A percentile compares a stretch with the other conserved stretches of the same genome.
Conservation (phyloP, 2,113 vertebrate genomes). For the Scomber scombrus region DNA sequence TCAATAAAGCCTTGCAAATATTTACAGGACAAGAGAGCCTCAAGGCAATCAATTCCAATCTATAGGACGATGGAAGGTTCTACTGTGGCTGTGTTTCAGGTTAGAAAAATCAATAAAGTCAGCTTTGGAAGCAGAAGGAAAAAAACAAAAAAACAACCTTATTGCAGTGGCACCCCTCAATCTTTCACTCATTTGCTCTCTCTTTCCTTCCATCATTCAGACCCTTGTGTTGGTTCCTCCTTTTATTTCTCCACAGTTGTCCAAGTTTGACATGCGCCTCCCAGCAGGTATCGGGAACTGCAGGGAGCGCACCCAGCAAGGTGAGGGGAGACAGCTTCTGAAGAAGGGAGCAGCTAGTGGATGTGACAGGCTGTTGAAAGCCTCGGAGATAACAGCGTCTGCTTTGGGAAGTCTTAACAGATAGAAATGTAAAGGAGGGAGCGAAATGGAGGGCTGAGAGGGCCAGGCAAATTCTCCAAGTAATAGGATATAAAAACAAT, state of each 20-base stretch:
- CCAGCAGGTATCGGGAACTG: slow-evolving; percentile 63
- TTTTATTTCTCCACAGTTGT: slow-evolving; percentile 34
- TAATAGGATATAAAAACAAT: slow-evolving; percentile 74
- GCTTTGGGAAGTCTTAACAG: slow-evolving; percentile 69
- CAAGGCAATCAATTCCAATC: slow-evolving; percentile 78
- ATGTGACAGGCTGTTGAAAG: slow-evolving; percentile 81
- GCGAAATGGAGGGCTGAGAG: slow-evolving; percentile 32
- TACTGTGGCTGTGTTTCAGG: slow-evolving; percentile 73
- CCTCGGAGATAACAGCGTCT: slow-evolving; percentile 76
- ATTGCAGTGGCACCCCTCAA: slow-evolving; percentile 43
- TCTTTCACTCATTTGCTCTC: slow-evolving; percentile 61
- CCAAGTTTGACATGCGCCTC: slow-evolving; percentile 72
- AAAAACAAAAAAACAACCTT: slow-evolving; percentile 58
- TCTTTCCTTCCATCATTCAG: slow-evolving; percentile 61
- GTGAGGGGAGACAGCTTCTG: slow-evolving; percentile 71
- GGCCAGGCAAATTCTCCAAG: slow-evolving; percentile 62
- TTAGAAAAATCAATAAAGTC: slow-evolving; percentile 76
- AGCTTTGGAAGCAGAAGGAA: slow-evolving; percentile 61
- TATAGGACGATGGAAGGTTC: slow-evolving; percentile 75
- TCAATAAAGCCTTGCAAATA: slow-evolving; percentile 83
- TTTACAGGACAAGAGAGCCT: slow-evolving; percentile 79
- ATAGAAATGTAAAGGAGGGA: slow-evolving; percentile 60
- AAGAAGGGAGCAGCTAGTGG: slow-evolving; percentile 71
- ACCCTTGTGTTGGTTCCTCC: slow-evolving; percentile 50
- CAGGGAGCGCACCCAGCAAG: slow-evolving; percentile 57